These are phyloP conservation scores for Megastigmus dorsalis DNA, from an alignment of 2,888 invertebrate species.

Conservation along the genomic window DNA sequence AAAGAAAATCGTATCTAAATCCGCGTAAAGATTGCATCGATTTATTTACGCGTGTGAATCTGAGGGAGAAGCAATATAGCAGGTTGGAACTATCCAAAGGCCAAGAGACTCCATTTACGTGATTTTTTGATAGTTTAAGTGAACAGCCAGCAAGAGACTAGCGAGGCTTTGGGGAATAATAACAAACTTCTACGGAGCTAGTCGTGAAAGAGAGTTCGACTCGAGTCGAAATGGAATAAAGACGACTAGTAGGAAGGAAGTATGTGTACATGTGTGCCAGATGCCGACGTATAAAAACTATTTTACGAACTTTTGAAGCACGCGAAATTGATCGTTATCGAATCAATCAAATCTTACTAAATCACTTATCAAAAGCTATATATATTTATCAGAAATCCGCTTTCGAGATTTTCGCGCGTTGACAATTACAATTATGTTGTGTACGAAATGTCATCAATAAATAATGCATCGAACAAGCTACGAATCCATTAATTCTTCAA, in stretches of 20 bases:
- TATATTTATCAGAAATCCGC: too few species aligned
- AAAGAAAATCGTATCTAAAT: background rate
- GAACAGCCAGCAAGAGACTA: background rate
- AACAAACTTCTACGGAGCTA: conserved; percentile 38
- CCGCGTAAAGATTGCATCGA: conserved; percentile 24
- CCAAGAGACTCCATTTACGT: conserved; percentile 37
- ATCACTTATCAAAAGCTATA: too few species aligned
- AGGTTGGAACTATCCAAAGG: background rate
- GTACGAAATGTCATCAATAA: too few species aligned
- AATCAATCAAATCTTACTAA: too few species aligned
- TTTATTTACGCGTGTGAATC: too few species aligned
- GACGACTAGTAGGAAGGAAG: background rate
- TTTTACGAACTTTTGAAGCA: too few species aligned
- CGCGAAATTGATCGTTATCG: too few species aligned
- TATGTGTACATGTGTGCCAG: background rate
- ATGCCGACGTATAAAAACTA: background rate
- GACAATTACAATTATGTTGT: too few species aligned
- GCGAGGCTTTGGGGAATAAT: conserved; percentile 31
- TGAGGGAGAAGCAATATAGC: background rate
- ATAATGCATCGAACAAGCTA: too few species aligned
- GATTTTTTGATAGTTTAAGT: conserved; percentile 30
- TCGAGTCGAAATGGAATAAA: conserved; percentile 17
- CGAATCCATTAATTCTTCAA: too few species aligned
- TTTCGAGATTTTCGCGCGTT: too few species aligned
- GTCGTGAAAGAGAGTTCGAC: conserved; percentile 14